Percentiles rank a stretch among this genome's conserved stretches.
phyloP scores from a whole-genome alignment of 2,888 invertebrate species.

The Pachymerium ferrugineum region DNA sequence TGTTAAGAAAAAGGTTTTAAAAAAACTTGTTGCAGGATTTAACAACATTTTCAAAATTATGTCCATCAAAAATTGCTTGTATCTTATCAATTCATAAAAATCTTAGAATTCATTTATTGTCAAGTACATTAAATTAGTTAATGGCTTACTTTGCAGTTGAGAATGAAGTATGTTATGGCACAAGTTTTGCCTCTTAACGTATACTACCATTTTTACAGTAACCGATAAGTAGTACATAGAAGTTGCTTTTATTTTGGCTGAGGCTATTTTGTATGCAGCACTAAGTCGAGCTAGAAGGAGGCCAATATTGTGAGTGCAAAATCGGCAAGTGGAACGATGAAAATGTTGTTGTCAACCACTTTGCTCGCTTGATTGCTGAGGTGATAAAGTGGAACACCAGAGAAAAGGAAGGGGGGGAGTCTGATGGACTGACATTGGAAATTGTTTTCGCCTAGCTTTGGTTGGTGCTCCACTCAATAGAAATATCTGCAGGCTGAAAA shows the following conservation, averaged over 20 bases:
- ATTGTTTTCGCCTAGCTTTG: neutral
- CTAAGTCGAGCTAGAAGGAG: neutral
- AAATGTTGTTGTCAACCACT: slow-evolving; percentile 27
- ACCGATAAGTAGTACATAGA: neutral
- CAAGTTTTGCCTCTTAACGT: too few species aligned
- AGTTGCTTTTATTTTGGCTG: neutral
- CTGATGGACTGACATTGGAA: slow-evolving; percentile 25
- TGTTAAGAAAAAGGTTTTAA: too few species aligned
- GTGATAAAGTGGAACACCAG: slow-evolving; percentile 19
- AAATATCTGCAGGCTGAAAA: slow-evolving; percentile 3
- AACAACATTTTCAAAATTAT: too few species aligned
- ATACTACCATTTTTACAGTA: too few species aligned
- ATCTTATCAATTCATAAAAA: too few species aligned
- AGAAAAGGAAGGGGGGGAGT: neutral
- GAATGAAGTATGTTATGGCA: too few species aligned
- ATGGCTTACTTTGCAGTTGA: too few species aligned
- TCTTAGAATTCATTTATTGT: too few species aligned
- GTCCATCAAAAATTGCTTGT: too few species aligned
- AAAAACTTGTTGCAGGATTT: too few species aligned
- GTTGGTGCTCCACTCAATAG: neutral
- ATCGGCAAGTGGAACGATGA: slow-evolving; percentile 10
- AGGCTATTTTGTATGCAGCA: slow-evolving; percentile 19
- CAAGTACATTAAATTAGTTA: too few species aligned
- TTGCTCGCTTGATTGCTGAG: slow-evolving; percentile 27
- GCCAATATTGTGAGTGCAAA: neutral